Percentiles rank a stretch among this genome's conserved stretches.
These are phyloP conservation scores for Dryobota labecula DNA, from an alignment of 2,888 invertebrate species.

Conservation along the genomic window DNA sequence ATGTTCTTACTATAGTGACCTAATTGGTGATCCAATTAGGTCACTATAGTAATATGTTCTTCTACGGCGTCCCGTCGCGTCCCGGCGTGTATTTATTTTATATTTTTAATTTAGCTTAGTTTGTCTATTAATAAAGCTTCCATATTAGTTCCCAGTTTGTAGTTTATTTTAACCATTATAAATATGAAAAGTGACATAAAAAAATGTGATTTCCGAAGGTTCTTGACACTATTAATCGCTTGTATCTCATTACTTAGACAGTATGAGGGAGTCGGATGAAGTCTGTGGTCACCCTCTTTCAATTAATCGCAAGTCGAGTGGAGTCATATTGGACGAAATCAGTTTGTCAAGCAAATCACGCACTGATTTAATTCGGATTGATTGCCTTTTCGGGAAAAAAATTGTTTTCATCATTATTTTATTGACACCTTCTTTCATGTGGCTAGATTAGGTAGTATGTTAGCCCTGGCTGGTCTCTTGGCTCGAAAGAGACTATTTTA, in stretches of 20 bases:
- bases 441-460: not conserved
- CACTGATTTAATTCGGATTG: slow-evolving; percentile 71
- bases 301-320: slow-evolving; percentile 78
- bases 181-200: too few relatives aligned
- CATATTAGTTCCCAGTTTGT: not conserved
- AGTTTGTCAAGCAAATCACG: slow-evolving; percentile 74
- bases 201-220: too few relatives aligned
- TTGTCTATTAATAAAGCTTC: not conserved
- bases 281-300: slow-evolving; percentile 78
- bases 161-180: not conserved
- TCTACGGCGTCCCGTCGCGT: too few relatives aligned
- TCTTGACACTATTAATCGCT: slow-evolving; percentile 31
- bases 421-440: slow-evolving; percentile 9
- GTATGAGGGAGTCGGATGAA: slow-evolving; percentile 63
- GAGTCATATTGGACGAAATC: slow-evolving; percentile 74
- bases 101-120: not conserved
- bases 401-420: slow-evolving; percentile 35
- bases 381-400: slow-evolving; percentile 62
- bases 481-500: too few relatives aligned
- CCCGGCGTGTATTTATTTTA: too few relatives aligned
- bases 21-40: too few relatives aligned
- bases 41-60: too few relatives aligned
- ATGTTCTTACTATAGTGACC: too few relatives aligned
- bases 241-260: slow-evolving; percentile 42
- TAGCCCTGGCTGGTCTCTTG: too few relatives aligned